phyloP scores from a whole-genome alignment of 2,797 vertebrate species.

The Mallotus villosus region DNA sequence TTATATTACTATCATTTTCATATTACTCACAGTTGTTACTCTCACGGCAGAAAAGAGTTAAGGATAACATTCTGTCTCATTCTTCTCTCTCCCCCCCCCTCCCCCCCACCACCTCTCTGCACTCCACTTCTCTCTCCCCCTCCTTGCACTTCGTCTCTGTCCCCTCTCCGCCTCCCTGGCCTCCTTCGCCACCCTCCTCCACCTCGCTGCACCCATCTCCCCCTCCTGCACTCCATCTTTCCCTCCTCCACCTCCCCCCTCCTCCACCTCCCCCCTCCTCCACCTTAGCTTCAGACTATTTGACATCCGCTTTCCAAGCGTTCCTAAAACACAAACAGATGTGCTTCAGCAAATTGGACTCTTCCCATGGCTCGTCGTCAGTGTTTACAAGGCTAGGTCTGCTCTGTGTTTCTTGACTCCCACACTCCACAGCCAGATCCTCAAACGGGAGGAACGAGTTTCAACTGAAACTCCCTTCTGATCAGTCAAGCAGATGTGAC shows the following conservation, averaged over 20 bases:
- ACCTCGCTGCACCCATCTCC: neutral
- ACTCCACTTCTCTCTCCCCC: neutral
- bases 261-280: neutral
- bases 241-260: neutral
- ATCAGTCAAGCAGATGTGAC: neutral
- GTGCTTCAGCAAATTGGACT: constrained; percentile 33
- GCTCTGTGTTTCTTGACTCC: neutral
- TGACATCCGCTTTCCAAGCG: constrained; percentile 19
- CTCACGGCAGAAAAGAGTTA: neutral
- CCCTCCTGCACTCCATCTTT: constrained; percentile 8
- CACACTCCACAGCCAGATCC: neutral
- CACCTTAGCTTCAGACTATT: constrained; percentile 14
- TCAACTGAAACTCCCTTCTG: neutral
- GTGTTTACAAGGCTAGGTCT: constrained; percentile 25
- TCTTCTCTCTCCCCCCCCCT: too few species aligned
- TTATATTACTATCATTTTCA: neutral
- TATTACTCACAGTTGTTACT: neutral
- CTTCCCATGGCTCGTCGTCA: constrained; percentile 29
- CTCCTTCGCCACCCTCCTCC: neutral
- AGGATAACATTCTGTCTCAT: neutral
- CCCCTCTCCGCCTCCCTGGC: neutral
- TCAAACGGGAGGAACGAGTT: neutral
- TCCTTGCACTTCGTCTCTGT: neutral
- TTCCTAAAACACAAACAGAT: constrained; percentile 53
- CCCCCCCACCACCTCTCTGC: too few species aligned